Evolutionary conservation across 2,888 invertebrate species (phyloP).

Genomic region (Tinea trinotella): DNA sequence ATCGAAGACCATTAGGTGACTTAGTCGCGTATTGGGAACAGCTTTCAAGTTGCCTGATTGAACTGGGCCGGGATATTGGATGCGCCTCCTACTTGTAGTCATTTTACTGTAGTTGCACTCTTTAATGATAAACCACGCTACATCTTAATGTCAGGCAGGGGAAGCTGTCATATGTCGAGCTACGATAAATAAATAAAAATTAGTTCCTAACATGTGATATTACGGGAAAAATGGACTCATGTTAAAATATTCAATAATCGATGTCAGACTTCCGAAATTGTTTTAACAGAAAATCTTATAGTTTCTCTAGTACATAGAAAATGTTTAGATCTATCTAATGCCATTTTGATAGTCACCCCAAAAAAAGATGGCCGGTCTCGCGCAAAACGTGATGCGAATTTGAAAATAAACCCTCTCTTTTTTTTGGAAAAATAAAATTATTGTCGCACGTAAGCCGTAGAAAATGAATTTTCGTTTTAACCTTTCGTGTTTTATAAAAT

Average conservation of each 20-base stretch:
- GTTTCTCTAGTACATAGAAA: slow-evolving; percentile 8
- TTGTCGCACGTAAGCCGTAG: background rate
- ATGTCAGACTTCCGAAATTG: background rate
- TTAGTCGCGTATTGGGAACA: no score
- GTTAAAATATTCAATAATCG: background rate
- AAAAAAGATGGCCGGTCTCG: background rate
- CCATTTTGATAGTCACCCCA: slow-evolving; percentile 10
- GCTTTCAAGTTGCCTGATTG: no score
- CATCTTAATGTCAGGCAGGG: no score
- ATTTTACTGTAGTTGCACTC: no score
- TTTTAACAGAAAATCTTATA: slow-evolving; percentile 4
- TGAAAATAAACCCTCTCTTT: background rate
- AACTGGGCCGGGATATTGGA: no score
- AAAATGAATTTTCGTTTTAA: background rate
- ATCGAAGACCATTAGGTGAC: no score
- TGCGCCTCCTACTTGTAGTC: no score
- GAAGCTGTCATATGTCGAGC: no score
- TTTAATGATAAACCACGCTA: no score
- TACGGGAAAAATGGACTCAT: background rate
- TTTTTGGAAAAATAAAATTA: background rate
- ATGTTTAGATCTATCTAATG: slow-evolving; percentile 1
- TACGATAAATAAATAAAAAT: no score
- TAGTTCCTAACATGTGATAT: no score
- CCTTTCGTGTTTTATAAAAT: background rate
- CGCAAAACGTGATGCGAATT: slow-evolving; percentile 2